These are phyloP conservation scores for Macrophya annulata DNA, from an alignment of 2,888 invertebrate genomes.

Conservation along the genomic window DNA sequence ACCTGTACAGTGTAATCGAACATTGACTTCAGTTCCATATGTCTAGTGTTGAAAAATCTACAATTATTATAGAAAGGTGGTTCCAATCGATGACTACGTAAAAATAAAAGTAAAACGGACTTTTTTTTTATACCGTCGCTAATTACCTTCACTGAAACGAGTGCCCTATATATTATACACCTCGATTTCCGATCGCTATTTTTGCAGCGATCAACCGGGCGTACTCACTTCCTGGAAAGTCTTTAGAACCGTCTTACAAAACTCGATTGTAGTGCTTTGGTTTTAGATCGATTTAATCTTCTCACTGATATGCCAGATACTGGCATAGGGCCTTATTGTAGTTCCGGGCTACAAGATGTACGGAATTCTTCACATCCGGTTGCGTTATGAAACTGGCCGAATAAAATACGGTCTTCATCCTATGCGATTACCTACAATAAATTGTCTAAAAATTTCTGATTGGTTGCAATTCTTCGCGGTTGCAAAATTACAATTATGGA, in stretches of 20 bases:
- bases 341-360: background rate
- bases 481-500: background rate
- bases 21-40: background rate
- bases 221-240: slow-evolving; percentile 52
- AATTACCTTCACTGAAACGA: slow-evolving; percentile 20
- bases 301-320: background rate
- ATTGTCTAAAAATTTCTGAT: background rate
- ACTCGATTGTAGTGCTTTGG: slow-evolving; percentile 11
- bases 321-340: background rate
- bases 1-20: background rate
- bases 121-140: background rate
- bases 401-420: slow-evolving; percentile 66
- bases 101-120: background rate
- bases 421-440: background rate
- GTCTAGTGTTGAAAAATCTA: background rate
- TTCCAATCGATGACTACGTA: slow-evolving; percentile 9
- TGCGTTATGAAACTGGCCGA: slow-evolving; percentile 69
- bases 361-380: slow-evolving; percentile 68
- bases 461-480: background rate
- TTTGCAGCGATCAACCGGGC: slow-evolving; percentile 45
- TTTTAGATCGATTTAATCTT: slow-evolving; percentile 20
- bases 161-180: slow-evolving; percentile 34
- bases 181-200: slow-evolving; percentile 46
- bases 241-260: slow-evolving; percentile 2
- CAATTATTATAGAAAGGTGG: slow-evolving; percentile 13